These are phyloP conservation scores for Agrotis clavis DNA, from an alignment of 2,888 invertebrate genomes.

Conservation along the genomic window DNA sequence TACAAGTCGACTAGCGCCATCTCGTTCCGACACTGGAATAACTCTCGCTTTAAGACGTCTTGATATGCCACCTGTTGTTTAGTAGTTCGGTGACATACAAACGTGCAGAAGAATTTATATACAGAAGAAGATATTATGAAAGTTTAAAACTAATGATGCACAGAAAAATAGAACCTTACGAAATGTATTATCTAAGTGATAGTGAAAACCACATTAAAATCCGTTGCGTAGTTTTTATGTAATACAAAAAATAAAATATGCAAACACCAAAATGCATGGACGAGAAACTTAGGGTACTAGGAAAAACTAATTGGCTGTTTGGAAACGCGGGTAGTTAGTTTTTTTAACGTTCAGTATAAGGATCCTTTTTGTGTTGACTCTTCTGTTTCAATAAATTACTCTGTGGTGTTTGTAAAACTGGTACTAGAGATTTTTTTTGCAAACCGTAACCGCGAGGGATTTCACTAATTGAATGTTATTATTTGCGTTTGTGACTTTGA, in stretches of 20 bases:
- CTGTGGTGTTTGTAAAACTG: background rate
- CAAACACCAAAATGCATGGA: background rate
- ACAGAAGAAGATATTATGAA: too few relatives aligned
- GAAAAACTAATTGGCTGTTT: constrained; percentile 25
- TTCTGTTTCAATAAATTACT: constrained; percentile 13
- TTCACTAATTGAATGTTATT: background rate
- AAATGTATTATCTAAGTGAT: background rate
- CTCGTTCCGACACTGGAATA: too few relatives aligned
- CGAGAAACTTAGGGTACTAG: constrained; percentile 1
- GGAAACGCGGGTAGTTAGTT: constrained; percentile 2
- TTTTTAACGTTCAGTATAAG: background rate
- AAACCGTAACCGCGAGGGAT: background rate
- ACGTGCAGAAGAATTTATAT: too few relatives aligned
- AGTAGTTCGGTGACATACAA: too few relatives aligned
- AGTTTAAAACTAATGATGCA: too few relatives aligned
- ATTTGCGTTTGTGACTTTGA: background rate
- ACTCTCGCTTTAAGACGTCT: too few relatives aligned
- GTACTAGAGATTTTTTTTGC: background rate
- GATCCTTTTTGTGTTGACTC: constrained; percentile 1
- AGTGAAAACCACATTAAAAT: background rate
- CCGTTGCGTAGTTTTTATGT: background rate
- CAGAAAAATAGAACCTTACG: too few relatives aligned
- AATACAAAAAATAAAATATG: too few relatives aligned
- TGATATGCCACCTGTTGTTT: too few relatives aligned
- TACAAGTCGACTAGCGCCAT: too few relatives aligned